Evolutionary conservation across 2,797 vertebrate genomes (phyloP), one percentile per base, ranked within the genome.

Genomic region (Oophaga sylvatica): DNA sequence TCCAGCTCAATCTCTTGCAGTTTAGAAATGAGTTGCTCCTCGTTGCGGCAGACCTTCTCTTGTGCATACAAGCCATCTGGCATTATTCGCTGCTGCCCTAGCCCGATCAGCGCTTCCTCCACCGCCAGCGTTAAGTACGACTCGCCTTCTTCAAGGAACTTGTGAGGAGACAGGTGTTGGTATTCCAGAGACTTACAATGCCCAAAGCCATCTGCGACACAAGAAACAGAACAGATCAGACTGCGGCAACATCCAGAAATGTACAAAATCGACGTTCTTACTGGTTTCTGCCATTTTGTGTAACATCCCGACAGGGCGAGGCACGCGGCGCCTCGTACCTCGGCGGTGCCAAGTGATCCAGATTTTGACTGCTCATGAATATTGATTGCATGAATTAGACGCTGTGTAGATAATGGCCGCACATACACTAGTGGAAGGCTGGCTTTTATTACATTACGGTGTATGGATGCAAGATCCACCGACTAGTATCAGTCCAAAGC

Each of bases 31-130:
- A 99, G 96, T 91, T 98, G 97, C 91, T 98, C 97, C 92, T 99
- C 97, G 62, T 97, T 97, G 91, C 97, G 97, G 92, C 97, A 97
- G 91, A 99, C 96, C 86, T 98, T 99, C 95, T 99, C 97, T 93
- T 98, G 97, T 90, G 97, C 97, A 81, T 99, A 99, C 9, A 99
- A 95, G 89, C 97, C 97, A 45, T 99, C 97, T 0, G 97, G 97
- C 97, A 99, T 99, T 93, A 96, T 93, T 84, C 97, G 94, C 90
- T 99, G 97, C 94, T 99, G 97, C 29, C 97, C 97, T 84, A 99
- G 90, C 2, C 97, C 97, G 82, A 99, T 96, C 90, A 99, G 91
- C 9, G 97, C 97, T 13, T 95, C 97, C 92, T 99, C 97, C 92
- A 97, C 97, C 0, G 97, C 97, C 90, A 99, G 93, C 0, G 95